phyloP scores from a whole-genome alignment of 1,140 invertebrate genomes.

The Pseudomyrmex dendroicus region DNA sequence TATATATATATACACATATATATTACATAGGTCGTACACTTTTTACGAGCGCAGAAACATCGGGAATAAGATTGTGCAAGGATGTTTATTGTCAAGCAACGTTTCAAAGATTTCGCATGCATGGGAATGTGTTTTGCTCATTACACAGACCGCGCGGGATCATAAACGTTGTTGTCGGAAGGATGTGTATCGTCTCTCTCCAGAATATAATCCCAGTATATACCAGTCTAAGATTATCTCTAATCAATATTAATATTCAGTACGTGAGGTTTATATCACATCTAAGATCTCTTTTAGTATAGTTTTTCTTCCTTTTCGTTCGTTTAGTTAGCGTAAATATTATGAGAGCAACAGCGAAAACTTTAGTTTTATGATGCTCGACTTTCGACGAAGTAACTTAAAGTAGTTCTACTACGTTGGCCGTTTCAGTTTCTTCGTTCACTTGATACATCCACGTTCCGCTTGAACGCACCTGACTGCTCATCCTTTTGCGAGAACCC shows the following conservation, averaged over 20 bases:
- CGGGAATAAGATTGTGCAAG: not conserved
- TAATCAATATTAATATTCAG: not conserved
- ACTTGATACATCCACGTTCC: constrained; percentile 39
- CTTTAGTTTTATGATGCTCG: constrained; percentile 72
- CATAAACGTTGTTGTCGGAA: not conserved
- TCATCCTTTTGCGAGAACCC: constrained; percentile 6
- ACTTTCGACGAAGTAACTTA: constrained; percentile 71
- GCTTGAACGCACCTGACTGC: constrained; percentile 18
- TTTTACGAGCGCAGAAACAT: constrained; percentile 1
- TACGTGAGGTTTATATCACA: not conserved
- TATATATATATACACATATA: too few species aligned
- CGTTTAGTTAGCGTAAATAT: constrained; percentile 72
- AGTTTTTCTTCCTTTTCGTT: constrained; percentile 51
- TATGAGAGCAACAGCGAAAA: constrained; percentile 75
- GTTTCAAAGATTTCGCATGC: constrained; percentile 3
- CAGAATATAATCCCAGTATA: not conserved
- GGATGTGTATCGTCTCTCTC: not conserved
- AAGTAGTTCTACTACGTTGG: constrained; percentile 63
- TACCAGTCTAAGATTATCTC: not conserved
- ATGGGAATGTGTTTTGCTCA: not conserved
- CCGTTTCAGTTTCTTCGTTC: constrained; percentile 41
- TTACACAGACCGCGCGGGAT: not conserved
- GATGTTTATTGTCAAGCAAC: constrained; percentile 13
- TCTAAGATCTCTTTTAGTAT: not conserved
- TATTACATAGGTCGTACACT: not conserved